Conservation (phyloP, 2,113 vertebrate genomes). For the Mugil cephalus region DNA sequence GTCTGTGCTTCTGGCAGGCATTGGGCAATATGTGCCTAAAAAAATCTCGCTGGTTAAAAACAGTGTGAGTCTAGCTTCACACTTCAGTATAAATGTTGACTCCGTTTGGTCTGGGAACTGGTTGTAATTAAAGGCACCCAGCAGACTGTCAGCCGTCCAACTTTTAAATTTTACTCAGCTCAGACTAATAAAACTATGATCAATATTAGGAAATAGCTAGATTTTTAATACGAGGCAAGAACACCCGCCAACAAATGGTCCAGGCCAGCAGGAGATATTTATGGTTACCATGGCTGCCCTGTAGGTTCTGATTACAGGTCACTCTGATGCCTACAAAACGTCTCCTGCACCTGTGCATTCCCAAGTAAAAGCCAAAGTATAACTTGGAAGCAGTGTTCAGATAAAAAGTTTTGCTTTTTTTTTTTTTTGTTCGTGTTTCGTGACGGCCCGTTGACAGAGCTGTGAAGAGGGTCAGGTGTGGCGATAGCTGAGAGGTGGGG, state of each 20-base stretch:
- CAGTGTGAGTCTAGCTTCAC: not conserved
- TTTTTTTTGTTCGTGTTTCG: too few relatives aligned
- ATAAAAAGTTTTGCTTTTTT: too few relatives aligned
- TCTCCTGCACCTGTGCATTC: not conserved
- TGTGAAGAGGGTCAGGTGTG: too few relatives aligned
- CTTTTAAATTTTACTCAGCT: too few relatives aligned
- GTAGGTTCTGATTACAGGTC: not conserved
- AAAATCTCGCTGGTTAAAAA: not conserved
- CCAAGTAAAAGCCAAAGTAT: not conserved
- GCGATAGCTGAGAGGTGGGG: too few relatives aligned
- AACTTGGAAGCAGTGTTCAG: too few relatives aligned
- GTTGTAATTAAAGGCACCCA: not conserved
- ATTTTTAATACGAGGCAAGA: not conserved
- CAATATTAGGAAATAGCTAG: not conserved
- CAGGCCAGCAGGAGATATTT: not conserved
- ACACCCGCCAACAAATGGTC: not conserved
- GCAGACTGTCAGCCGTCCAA: not conserved
- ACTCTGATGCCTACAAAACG: not conserved
- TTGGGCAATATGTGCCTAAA: not conserved
- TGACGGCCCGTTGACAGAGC: too few relatives aligned
- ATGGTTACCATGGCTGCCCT: not conserved
- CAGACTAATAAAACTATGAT: not conserved
- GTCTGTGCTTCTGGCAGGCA: not conserved
- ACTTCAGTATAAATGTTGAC: slow-evolving; percentile 7
- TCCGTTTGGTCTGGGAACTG: not conserved